Base-by-base conservation (phyloP, 1,140 invertebrate genomes). In the Heliconius nattereri region DNA sequence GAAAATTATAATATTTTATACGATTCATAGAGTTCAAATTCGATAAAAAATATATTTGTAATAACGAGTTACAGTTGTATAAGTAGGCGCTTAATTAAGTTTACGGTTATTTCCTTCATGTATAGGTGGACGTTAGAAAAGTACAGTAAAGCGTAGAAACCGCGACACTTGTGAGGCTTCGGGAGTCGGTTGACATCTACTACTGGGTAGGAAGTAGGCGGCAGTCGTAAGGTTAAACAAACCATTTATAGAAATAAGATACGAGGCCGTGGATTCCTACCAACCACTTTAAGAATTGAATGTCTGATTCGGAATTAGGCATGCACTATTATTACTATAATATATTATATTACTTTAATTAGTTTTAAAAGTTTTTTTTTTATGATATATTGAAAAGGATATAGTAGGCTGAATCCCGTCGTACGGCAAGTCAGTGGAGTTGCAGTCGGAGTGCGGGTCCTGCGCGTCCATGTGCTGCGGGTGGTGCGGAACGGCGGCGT, bases 381-480 rank as follows among this genome's bases (percentile, higher is more conserved):
- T 45, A 57, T 70, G 54, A 76, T 81, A 76, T 86, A 83, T 89
- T 95, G 95, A 96, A 98, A 98, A 98, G 97, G 98, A 98, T 98
- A 98, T 98, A 96, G 97, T 98, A 97, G 97, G 97, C 95, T 97
- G 97, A 96, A 98, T 97, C 94, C 97, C 97, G 94, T 98, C 97
- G 96, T 97, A 98, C 86, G 96, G 96, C 92, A 97, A 97, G 91
- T 98, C 97, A 75, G 96, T 97, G 84, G 97, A 98, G 95, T 98
- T 98, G 95, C 97, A 98, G 95, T 98, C 97, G 82, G 97, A 98
- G 91, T 97, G 96, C 76, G 97, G 96, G 92, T 98, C 97, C 87
- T 97, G 96, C 93, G 96, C 96, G 95, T 98, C 97, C 96, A 98
- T 96, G 95, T 95, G 91, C 92, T 93, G 91, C 90, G 92, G 93